These are phyloP conservation scores for Melanotaenia maccullochi DNA, from an alignment of 2,797 vertebrate genomes.

Conservation along the genomic window DNA sequence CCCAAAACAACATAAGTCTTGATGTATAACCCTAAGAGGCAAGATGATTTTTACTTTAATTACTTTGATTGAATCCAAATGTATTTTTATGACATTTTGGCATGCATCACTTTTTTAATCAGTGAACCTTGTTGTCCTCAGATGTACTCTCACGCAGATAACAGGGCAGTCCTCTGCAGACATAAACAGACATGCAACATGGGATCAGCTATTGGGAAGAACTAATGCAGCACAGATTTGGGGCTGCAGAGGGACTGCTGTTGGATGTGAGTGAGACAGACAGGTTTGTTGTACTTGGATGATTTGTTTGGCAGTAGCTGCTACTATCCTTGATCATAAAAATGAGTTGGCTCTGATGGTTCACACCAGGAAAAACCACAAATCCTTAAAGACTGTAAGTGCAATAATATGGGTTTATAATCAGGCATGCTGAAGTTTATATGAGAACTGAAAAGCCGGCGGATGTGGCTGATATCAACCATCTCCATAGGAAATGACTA, in stretches of 20 bases:
- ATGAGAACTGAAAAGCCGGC: slow-evolving; percentile 5
- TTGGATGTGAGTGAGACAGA: slow-evolving; percentile 55
- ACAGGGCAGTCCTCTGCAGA: slow-evolving; percentile 45
- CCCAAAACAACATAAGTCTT: slow-evolving; percentile 24
- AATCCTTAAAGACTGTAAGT: slow-evolving; percentile 24
- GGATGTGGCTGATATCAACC: slow-evolving; percentile 39
- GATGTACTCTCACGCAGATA: slow-evolving; percentile 44
- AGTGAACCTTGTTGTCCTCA: slow-evolving; percentile 55
- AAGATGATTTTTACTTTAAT: slow-evolving; percentile 19
- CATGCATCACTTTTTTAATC: slow-evolving; percentile 48
- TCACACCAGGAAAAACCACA: slow-evolving; percentile 49
- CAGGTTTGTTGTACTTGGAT: slow-evolving; percentile 72
- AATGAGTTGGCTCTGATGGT: slow-evolving; percentile 36
- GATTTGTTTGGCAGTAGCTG: slow-evolving; percentile 55
- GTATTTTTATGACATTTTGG: slow-evolving; percentile 45
- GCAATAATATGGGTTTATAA: slow-evolving; percentile 19
- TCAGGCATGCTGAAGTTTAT: slow-evolving; percentile 13
- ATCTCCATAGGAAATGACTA: slow-evolving; percentile 53
- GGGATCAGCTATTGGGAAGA: slow-evolving; percentile 41
- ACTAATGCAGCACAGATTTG: slow-evolving; percentile 67
- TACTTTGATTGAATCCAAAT: slow-evolving; percentile 39
- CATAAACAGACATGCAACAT: slow-evolving; percentile 32
- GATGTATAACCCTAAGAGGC: slow-evolving; percentile 24
- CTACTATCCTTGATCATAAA: slow-evolving; percentile 45
- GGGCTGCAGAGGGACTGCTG: slow-evolving; percentile 40